A percentile compares a stretch with the other conserved stretches of the same genome.
phyloP scores from a whole-genome alignment of 1,140 invertebrate genomes.

The Wasmannia auropunctata region DNA sequence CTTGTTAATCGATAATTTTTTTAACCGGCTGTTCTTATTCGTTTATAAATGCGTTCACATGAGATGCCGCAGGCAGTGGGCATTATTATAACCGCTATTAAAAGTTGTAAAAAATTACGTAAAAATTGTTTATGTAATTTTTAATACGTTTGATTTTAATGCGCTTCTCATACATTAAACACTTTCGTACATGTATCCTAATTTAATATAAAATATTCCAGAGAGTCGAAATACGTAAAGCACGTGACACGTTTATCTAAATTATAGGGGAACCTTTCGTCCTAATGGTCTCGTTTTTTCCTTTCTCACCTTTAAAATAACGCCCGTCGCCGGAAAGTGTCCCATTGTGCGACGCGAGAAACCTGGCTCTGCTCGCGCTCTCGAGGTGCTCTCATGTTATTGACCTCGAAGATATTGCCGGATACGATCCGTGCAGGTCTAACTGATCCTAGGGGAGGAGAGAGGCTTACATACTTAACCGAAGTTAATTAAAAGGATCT shows the following conservation, averaged over 20 bases:
- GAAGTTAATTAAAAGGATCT: conserved; percentile 83
- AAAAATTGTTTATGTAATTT: conserved; percentile 5
- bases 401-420: conserved; percentile 63
- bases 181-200: neutral
- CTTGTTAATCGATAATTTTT: conserved; percentile 47
- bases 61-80: neutral
- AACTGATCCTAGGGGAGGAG: conserved; percentile 39
- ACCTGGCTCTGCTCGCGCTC: conserved; percentile 59
- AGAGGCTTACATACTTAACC: conserved; percentile 60
- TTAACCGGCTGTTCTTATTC: conserved; percentile 1
- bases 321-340: conserved; percentile 43
- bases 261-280: conserved; percentile 11
- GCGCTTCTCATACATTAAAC: neutral
- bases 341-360: conserved; percentile 22
- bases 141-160: neutral
- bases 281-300: conserved; percentile 27
- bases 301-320: conserved; percentile 15
- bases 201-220: neutral
- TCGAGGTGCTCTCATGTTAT: conserved; percentile 35
- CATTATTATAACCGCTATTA: neutral
- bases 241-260: conserved; percentile 17
- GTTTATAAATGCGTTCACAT: neutral
- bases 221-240: neutral
- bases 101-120: neutral
- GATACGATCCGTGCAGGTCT: conserved; percentile 39